Percentiles rank a stretch among this genome's conserved stretches.
phyloP scores from a whole-genome alignment of 1,140 invertebrate species.

The Calliphora vicina region DNA sequence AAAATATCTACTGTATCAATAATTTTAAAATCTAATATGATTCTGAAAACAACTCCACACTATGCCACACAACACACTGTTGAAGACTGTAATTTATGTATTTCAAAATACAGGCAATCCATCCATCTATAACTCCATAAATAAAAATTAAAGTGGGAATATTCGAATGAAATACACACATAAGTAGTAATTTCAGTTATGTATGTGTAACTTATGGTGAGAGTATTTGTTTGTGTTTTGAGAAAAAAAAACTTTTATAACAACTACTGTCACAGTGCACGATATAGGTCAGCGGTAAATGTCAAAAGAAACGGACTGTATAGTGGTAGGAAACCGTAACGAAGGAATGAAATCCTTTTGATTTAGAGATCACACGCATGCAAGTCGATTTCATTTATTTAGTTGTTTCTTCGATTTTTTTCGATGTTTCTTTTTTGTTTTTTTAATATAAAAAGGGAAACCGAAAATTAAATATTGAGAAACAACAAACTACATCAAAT shows the following conservation, averaged over 20 bases:
- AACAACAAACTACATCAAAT: background rate
- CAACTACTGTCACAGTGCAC: conserved; percentile 17
- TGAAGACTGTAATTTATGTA: background rate
- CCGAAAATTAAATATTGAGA: background rate
- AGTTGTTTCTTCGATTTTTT: background rate
- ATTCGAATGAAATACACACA: no score
- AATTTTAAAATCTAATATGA: no score
- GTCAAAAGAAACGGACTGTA: conserved; percentile 8
- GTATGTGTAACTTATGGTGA: no score
- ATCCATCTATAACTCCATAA: background rate
- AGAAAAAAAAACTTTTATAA: background rate
- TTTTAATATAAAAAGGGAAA: conserved; percentile 15
- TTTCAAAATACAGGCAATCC: background rate
- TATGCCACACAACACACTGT: background rate
- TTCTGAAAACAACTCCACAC: background rate
- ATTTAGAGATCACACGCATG: conserved; percentile 22
- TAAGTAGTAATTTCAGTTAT: no score
- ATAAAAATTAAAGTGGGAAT: background rate
- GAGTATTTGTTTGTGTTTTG: no score
- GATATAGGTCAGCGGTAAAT: conserved; percentile 33
- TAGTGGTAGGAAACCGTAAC: conserved; percentile 9
- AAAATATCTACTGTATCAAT: no score
- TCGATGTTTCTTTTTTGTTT: background rate
- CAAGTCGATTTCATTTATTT: background rate
- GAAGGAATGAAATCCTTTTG: background rate